Evolutionary conservation across 2,113 vertebrate species (phyloP).

Genomic region (Natator depressus): DNA sequence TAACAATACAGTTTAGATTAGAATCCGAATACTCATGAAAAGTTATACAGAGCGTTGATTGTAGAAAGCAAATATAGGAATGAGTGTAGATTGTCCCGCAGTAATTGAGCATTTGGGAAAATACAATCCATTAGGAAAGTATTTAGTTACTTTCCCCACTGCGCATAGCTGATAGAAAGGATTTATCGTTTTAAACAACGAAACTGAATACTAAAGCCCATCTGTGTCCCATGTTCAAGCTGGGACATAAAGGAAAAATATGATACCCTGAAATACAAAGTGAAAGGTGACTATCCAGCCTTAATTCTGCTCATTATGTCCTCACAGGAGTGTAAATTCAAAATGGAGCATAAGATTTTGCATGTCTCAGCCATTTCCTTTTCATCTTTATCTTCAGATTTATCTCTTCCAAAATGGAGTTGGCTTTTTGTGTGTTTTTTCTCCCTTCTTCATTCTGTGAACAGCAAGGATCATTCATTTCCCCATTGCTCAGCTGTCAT

Average conservation of each 20-base stretch:
- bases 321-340: background rate
- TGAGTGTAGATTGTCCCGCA: no score
- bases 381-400: background rate
- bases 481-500: background rate
- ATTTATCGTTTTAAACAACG: background rate
- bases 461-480: background rate
- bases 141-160: no score
- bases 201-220: background rate
- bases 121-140: no score
- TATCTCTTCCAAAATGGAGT: background rate
- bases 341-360: fast-evolving
- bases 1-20: no score
- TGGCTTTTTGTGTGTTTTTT: background rate
- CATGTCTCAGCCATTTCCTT: background rate
- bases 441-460: background rate
- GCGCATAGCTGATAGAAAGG: fast-evolving
- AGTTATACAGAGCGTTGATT: no score
- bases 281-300: background rate
- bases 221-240: background rate
- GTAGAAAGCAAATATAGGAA: no score
- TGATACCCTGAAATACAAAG: background rate
- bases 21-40: no score
- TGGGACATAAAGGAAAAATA: background rate
- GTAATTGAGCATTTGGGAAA: no score
- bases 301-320: background rate